A percentile compares a stretch with the other conserved stretches of the same genome.
Conservation (phyloP, 2,113 vertebrate genomes). For the Vicugna pacos region DNA sequence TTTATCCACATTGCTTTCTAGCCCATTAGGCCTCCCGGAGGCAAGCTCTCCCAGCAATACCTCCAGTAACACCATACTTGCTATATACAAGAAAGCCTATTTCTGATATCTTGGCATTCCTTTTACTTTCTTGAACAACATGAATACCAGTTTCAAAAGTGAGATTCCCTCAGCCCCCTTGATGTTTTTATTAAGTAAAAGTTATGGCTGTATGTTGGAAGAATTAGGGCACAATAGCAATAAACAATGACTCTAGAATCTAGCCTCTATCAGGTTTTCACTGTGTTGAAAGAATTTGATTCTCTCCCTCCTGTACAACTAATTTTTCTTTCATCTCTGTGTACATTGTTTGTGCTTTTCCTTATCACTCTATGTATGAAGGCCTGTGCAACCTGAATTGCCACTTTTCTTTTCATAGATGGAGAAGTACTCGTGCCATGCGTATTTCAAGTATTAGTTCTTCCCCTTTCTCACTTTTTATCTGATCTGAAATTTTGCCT, state of each 20-base stretch:
- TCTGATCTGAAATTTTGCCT: constrained; percentile 6
- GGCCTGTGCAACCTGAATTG: constrained; percentile 7
- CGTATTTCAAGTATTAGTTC: background rate
- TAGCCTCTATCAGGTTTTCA: background rate
- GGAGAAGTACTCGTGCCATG: background rate
- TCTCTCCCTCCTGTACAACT: background rate
- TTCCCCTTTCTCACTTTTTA: constrained; percentile 39
- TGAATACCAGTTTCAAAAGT: constrained; percentile 1
- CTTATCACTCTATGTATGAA: constrained; percentile 37
- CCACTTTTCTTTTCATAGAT: constrained; percentile 50
- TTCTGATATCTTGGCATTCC: background rate
- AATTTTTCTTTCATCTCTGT: constrained; percentile 18
- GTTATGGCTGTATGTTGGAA: background rate
- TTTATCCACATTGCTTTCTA: background rate
- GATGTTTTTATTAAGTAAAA: constrained; percentile 42
- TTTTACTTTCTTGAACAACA: background rate
- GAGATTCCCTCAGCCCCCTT: background rate
- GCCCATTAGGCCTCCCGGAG: background rate
- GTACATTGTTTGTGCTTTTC: constrained; percentile 6
- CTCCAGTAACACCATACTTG: background rate
- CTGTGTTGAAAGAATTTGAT: background rate
- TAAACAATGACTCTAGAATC: constrained; percentile 14
- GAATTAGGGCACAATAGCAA: background rate
- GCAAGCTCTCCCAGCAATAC: background rate
- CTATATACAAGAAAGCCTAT: background rate